Conservation (phyloP, 2,797 vertebrate genomes). For the Acanthornis magna region DNA sequence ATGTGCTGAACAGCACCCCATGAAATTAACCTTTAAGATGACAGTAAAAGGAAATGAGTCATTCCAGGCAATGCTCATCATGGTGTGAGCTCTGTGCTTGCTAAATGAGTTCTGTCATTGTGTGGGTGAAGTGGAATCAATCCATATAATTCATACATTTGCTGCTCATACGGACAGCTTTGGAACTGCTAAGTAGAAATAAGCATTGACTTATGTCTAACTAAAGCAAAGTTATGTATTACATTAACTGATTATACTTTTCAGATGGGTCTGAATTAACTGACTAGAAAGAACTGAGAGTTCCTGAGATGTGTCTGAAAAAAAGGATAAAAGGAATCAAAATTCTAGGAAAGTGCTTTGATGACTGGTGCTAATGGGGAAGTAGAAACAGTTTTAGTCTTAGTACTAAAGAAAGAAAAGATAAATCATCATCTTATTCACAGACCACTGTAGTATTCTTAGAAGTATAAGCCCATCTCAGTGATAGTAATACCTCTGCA, state of each 20-base stretch:
- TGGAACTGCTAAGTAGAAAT: neutral
- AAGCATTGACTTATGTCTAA: neutral
- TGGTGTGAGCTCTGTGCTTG: neutral
- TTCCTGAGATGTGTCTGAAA: neutral
- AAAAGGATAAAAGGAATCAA: neutral
- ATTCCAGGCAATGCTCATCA: slow-evolving; percentile 10
- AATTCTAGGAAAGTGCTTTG: neutral
- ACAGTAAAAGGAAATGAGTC: slow-evolving; percentile 53
- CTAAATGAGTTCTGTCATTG: slow-evolving; percentile 33
- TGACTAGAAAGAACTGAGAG: neutral
- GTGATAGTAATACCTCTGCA: neutral
- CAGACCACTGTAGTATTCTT: neutral
- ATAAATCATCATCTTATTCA: neutral
- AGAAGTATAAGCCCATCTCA: neutral
- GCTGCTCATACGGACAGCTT: neutral
- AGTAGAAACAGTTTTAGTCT: neutral
- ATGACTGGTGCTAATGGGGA: neutral
- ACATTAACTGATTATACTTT: neutral
- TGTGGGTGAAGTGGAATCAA: slow-evolving; percentile 49
- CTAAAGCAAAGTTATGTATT: neutral
- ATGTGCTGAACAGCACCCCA: neutral
- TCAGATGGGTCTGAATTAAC: neutral
- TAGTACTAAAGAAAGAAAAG: neutral
- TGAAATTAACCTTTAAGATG: slow-evolving; percentile 55
- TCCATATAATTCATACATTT: slow-evolving; percentile 21